phyloP scores from a whole-genome alignment of 2,797 vertebrate species.

The Syngnathus rostellatus region DNA sequence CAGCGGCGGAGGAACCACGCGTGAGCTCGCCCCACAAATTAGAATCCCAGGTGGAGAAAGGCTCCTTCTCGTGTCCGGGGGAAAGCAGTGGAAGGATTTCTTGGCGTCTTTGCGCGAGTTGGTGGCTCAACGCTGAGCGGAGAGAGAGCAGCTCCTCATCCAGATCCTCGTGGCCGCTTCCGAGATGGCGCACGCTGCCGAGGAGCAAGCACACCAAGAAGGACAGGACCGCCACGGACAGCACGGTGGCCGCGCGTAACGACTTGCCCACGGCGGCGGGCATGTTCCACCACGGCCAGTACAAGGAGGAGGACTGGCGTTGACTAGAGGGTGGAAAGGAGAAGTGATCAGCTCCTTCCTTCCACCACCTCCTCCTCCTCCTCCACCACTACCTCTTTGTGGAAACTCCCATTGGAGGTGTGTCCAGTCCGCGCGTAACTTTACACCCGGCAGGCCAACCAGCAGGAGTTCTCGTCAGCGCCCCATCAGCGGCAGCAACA shows the following conservation, averaged over 20 bases:
- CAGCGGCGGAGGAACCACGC: conserved; percentile 38
- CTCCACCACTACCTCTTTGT: conserved; percentile 14
- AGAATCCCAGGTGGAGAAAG: conserved; percentile 25
- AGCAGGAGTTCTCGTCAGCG: background rate
- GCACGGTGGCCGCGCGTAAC: conserved; percentile 57
- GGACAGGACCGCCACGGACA: conserved; percentile 64
- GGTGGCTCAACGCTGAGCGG: conserved; percentile 50
- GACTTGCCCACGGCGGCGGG: conserved; percentile 54
- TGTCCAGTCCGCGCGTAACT: conserved; percentile 56
- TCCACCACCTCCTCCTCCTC: background rate
- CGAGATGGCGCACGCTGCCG: conserved; percentile 67
- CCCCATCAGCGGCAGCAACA: background rate
- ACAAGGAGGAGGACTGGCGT: background rate
- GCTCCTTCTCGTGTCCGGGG: conserved; percentile 2
- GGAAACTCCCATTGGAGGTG: conserved; percentile 59
- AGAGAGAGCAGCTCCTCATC: conserved; percentile 39
- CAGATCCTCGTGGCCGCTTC: conserved; percentile 11
- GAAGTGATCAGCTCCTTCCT: background rate
- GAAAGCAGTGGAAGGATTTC: conserved; percentile 65
- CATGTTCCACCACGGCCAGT: conserved; percentile 20
- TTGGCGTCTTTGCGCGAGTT: conserved; percentile 60
- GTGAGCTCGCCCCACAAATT: conserved; percentile 48
- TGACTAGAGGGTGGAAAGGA: background rate
- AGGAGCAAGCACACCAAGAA: conserved; percentile 62
- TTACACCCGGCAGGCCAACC: conserved; percentile 44